These are phyloP conservation scores for Babylonia areolata DNA, from an alignment of 1,140 invertebrate genomes.

Conservation along the genomic window DNA sequence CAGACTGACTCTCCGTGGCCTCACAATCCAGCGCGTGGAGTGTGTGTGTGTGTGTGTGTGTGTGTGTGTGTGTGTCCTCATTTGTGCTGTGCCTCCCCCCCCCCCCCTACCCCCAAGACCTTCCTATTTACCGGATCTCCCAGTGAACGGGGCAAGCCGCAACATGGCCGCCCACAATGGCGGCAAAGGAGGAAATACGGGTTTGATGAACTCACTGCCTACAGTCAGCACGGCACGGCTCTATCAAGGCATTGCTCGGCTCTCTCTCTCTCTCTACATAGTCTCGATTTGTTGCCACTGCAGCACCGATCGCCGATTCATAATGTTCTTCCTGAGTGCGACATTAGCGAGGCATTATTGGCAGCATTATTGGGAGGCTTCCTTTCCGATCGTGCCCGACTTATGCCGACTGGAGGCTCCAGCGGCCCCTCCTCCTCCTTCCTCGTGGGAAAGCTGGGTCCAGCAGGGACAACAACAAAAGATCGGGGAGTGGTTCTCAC, in stretches of 20 bases:
- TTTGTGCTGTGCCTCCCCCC: not conserved
- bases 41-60: not conserved
- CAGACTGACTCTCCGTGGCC: not conserved
- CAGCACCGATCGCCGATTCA: constrained; percentile 5
- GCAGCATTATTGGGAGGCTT: not conserved
- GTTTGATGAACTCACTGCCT: constrained; percentile 2
- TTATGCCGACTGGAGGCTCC: not conserved
- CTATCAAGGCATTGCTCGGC: not conserved
- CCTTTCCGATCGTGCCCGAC: not conserved
- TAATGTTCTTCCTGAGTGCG: constrained; percentile 25
- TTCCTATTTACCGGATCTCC: not conserved
- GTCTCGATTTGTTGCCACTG: not conserved
- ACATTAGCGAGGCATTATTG: constrained; percentile 15
- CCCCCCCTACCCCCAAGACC: no score
- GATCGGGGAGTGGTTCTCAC: not conserved
- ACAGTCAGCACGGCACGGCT: not conserved
- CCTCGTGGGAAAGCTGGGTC: not conserved
- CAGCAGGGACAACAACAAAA: not conserved
- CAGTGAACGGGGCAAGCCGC: not conserved
- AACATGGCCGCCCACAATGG: not conserved
- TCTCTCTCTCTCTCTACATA: not conserved
- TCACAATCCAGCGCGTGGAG: not conserved
- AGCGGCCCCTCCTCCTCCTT: no score
- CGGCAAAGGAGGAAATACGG: not conserved
- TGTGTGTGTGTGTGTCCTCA: not conserved